Evolutionary conservation across 2,888 invertebrate genomes (phyloP).

Genomic region (Campoplex nolae): DNA sequence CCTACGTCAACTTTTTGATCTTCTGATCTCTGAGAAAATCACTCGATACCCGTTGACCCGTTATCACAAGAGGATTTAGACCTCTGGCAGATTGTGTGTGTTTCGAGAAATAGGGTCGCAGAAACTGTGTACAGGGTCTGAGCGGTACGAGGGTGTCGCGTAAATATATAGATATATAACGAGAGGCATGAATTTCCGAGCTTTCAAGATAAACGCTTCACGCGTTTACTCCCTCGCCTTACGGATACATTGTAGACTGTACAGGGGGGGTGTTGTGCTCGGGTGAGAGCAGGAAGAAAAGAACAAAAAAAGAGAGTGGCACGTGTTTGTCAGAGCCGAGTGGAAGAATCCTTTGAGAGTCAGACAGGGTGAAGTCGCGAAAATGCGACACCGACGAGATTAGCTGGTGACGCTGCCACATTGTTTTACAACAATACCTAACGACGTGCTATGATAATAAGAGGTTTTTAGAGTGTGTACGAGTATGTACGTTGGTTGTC

Average conservation of each 20-base stretch:
- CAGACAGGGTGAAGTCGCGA: slow-evolving; percentile 40
- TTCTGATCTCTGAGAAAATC: not conserved
- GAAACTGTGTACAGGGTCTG: not conserved
- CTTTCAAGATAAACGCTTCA: slow-evolving; percentile 76
- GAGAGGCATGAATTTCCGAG: slow-evolving; percentile 71
- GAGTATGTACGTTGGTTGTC: not conserved
- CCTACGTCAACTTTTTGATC: not conserved
- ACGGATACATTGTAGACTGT: slow-evolving; percentile 31
- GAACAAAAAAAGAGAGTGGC: slow-evolving; percentile 41
- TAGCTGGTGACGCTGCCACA: slow-evolving; percentile 35
- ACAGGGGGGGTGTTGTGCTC: slow-evolving; percentile 18
- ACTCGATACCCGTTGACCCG: slow-evolving; percentile 18
- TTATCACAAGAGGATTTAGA: slow-evolving; percentile 15
- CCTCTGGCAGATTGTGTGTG: not conserved
- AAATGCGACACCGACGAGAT: slow-evolving; percentile 49
- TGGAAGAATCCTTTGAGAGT: slow-evolving; percentile 60
- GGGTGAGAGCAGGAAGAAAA: slow-evolving; percentile 29
- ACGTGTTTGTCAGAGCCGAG: slow-evolving; percentile 57
- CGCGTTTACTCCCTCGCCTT: slow-evolving; percentile 54
- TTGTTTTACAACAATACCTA: slow-evolving; percentile 39
- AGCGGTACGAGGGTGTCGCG: slow-evolving; percentile 70
- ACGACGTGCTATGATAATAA: not conserved
- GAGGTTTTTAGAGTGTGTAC: not conserved
- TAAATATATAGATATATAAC: slow-evolving; percentile 56
- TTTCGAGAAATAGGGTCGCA: slow-evolving; percentile 2